Conservation (phyloP, 2,113 vertebrate species). For the Pseudorasbora parva region DNA sequence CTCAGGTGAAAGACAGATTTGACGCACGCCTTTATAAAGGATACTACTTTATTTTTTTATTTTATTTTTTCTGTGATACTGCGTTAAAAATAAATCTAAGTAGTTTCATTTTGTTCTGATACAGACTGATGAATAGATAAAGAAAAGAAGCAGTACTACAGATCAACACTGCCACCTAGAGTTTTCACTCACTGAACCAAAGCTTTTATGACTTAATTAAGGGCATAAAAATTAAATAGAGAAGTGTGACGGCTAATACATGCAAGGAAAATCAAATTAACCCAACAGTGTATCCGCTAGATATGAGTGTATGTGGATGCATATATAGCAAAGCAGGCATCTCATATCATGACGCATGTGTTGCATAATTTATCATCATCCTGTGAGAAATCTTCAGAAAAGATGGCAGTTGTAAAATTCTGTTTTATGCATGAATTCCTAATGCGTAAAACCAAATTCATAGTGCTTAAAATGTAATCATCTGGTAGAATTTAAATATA, state of each 20-base stretch:
- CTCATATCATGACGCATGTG: background rate
- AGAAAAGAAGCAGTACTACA: constrained; percentile 51
- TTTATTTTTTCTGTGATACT: constrained; percentile 46
- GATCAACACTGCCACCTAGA: constrained; percentile 81
- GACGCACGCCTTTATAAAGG: background rate
- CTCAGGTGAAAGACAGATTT: constrained; percentile 12
- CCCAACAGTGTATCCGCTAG: constrained; percentile 14
- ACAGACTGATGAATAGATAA: constrained; percentile 79
- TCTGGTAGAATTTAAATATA: background rate
- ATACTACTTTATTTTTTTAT: background rate
- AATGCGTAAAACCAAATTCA: constrained; percentile 6
- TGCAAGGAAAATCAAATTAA: background rate
- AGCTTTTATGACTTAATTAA: constrained; percentile 64
- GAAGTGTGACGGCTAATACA: constrained; percentile 34
- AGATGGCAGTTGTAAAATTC: constrained; percentile 6
- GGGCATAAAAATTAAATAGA: constrained; percentile 57
- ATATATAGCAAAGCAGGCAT: background rate
- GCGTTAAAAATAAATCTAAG: constrained; percentile 59
- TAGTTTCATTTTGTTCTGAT: constrained; percentile 67
- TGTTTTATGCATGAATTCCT: constrained; percentile 41
- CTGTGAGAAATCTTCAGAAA: background rate
- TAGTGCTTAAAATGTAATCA: background rate
- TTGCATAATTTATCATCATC: constrained; percentile 38
- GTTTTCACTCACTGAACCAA: constrained; percentile 48
- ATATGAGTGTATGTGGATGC: background rate